These are phyloP conservation scores for Thermophis baileyi DNA, from an alignment of 2,113 vertebrate species.

Conservation along the genomic window DNA sequence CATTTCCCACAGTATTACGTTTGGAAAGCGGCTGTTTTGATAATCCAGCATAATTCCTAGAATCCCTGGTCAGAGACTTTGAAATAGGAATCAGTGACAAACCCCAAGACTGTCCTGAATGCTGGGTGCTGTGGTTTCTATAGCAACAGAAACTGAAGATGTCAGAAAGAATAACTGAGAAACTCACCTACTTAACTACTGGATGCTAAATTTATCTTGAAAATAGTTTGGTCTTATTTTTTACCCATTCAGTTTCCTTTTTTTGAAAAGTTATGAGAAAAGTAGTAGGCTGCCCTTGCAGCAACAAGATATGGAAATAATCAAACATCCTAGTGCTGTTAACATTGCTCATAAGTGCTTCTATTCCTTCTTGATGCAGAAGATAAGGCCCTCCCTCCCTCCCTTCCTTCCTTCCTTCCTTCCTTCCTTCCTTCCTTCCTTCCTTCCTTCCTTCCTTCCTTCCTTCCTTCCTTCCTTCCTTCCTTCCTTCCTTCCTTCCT, in stretches of 20 bases:
- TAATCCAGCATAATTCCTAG: not conserved
- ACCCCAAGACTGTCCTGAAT: slow-evolving; percentile 25
- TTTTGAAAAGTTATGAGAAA: slow-evolving; percentile 50
- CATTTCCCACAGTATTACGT: accelerated
- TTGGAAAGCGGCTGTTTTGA: not conserved
- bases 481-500: too few relatives aligned
- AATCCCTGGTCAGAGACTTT: not conserved
- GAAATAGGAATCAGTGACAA: slow-evolving; percentile 14
- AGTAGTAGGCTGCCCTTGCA: slow-evolving; percentile 40
- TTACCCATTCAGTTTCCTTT: slow-evolving; percentile 39
- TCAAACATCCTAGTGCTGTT: slow-evolving; percentile 45
- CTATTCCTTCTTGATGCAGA: slow-evolving; percentile 24
- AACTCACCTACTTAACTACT: slow-evolving; percentile 44
- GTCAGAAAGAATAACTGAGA: slow-evolving; percentile 46
- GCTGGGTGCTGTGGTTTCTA: slow-evolving; percentile 55
- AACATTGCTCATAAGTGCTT: slow-evolving; percentile 35
- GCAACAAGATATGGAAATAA: slow-evolving; percentile 49
- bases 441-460: too few relatives aligned
- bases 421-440: too few relatives aligned
- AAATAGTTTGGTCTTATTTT: slow-evolving; percentile 55
- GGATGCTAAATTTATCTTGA: slow-evolving; percentile 46
- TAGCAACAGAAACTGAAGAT: slow-evolving; percentile 60
- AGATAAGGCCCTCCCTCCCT: too few relatives aligned
- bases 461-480: too few relatives aligned
- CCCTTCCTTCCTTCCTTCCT: too few relatives aligned